Percentiles rank a stretch among this genome's conserved stretches.
phyloP scores from a whole-genome alignment of 30 jellyfish, hydroid and myxozoan genomes.

The Pseudorhiza aurosa region DNA sequence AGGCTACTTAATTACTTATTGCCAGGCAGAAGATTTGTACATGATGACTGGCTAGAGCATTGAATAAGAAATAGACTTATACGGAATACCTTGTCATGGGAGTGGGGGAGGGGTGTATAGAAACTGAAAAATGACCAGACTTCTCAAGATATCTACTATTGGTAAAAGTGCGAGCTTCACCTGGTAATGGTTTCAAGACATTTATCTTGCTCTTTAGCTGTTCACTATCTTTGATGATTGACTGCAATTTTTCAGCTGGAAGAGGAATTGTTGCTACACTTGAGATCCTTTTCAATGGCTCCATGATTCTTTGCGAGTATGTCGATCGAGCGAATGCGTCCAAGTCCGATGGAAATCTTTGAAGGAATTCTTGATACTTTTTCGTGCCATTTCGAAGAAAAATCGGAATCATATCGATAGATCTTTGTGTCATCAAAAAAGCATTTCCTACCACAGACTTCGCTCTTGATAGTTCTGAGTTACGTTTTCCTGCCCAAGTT shows the following conservation, averaged over 20 bases:
- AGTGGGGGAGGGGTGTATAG: not conserved
- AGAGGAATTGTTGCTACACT: conserved; percentile 51
- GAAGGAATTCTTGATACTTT: not conserved
- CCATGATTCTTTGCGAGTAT: conserved; percentile 9
- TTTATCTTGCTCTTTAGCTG: not conserved
- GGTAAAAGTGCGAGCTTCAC: too few relatives aligned
- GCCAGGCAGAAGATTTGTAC: too few relatives aligned
- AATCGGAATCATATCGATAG: not conserved
- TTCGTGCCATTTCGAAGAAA: not conserved
- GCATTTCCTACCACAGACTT: not conserved
- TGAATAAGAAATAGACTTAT: too few relatives aligned
- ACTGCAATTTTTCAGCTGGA: conserved; percentile 57
- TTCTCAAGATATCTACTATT: not conserved
- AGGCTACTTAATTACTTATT: too few relatives aligned
- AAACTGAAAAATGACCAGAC: not conserved
- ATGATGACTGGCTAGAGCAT: too few relatives aligned
- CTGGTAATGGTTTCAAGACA: conserved; percentile 34
- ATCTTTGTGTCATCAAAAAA: not conserved
- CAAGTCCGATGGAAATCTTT: not conserved
- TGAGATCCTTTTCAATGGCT: conserved; percentile 45
- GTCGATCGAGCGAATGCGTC: conserved; percentile 1
- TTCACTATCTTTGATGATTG: conserved; percentile 1
- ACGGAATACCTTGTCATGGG: not conserved
- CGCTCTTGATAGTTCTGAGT: too few relatives aligned
- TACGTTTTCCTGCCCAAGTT: too few relatives aligned